Conservation (phyloP, 2,113 vertebrate species). For the Oxygymnocypris stewartii region DNA sequence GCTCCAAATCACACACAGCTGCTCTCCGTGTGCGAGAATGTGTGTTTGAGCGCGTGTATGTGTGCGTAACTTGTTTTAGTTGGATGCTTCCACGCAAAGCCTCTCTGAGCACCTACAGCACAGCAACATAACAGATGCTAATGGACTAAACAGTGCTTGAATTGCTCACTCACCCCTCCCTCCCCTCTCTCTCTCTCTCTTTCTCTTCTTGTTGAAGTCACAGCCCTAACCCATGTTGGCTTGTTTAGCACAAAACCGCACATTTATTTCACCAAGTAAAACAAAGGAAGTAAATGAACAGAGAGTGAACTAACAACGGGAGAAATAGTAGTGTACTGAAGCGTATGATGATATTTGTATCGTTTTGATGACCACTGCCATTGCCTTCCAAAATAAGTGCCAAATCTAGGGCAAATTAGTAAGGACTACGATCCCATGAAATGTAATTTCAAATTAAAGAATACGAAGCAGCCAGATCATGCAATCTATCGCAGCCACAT, state of each 20-base stretch:
- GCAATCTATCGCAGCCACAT: too few species aligned
- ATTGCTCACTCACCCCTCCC: slow-evolving; percentile 25
- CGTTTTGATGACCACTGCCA: too few species aligned
- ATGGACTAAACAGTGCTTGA: slow-evolving; percentile 40
- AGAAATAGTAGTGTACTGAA: neutral
- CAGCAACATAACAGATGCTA: slow-evolving; percentile 51
- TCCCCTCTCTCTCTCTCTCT: neutral
- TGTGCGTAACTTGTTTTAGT: neutral
- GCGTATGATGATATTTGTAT: neutral
- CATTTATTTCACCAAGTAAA: neutral
- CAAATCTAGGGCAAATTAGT: too few species aligned
- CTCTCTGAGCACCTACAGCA: slow-evolving; percentile 49
- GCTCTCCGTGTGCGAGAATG: neutral
- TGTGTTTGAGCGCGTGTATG: slow-evolving; percentile 24
- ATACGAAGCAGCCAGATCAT: too few species aligned
- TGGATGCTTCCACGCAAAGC: slow-evolving; percentile 34
- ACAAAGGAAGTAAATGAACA: neutral
- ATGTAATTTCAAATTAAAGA: too few species aligned
- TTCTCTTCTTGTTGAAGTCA: slow-evolving; percentile 5
- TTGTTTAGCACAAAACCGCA: neutral
- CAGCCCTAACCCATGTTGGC: slow-evolving; percentile 11
- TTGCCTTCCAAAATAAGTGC: too few species aligned
- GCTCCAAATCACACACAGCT: slow-evolving; percentile 44
- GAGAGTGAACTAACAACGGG: neutral
- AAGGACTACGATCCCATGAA: too few species aligned